phyloP scores from a whole-genome alignment of 2,113 vertebrate genomes.

The Nothocercus nigrocapillus region DNA sequence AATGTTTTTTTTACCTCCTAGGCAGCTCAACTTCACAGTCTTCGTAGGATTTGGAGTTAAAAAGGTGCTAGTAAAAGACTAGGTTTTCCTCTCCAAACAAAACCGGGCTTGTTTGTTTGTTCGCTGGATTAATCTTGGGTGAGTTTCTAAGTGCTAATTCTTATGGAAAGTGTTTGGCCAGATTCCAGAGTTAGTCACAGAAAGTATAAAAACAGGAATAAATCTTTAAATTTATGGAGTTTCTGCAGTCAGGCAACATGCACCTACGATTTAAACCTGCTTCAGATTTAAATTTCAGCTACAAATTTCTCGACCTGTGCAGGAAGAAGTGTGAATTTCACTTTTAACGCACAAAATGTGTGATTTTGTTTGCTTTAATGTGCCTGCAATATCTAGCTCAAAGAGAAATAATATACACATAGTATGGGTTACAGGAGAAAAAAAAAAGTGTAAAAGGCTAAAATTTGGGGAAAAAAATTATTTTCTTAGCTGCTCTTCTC shows the following conservation, averaged over 20 bases:
- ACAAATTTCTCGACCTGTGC: not conserved
- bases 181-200: not conserved
- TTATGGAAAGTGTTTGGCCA: not conserved
- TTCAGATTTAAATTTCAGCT: not conserved
- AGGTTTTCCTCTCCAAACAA: not conserved
- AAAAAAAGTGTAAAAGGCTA: not conserved
- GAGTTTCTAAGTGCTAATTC: not conserved
- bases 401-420: not conserved
- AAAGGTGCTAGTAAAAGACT: not conserved
- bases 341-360: not conserved
- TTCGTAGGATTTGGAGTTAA: not conserved
- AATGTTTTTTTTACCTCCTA: not conserved
- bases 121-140: not conserved
- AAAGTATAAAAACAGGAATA: slow-evolving; percentile 1
- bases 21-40: not conserved
- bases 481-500: not conserved
- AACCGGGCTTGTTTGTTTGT: slow-evolving; percentile 27
- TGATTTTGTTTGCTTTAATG: not conserved
- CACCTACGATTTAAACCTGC: not conserved
- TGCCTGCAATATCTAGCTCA: not conserved
- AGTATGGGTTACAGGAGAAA: not conserved
- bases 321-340: not conserved
- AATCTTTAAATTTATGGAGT: not conserved
- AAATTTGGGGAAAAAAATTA: not conserved
- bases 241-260: not conserved